Percentiles rank a stretch among this genome's conserved stretches.
phyloP scores from a whole-genome alignment of 2,113 vertebrate genomes.

The Boulengeromyrus knoepffleri region DNA sequence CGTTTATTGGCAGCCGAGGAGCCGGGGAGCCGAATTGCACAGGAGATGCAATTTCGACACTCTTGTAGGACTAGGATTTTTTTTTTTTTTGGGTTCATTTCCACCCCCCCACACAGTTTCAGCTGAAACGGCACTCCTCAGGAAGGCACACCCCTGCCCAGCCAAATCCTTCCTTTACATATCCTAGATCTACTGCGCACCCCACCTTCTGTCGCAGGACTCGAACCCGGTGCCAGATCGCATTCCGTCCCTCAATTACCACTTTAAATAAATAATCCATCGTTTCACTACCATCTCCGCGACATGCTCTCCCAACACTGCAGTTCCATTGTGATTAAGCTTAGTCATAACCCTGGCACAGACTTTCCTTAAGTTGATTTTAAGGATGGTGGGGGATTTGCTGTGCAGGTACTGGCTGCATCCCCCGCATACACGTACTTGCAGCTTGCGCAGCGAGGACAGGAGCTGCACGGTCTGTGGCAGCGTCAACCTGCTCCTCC shows the following conservation, averaged over 20 bases:
- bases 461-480: conserved; percentile 53
- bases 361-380: background rate
- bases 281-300: background rate
- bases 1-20: background rate
- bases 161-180: background rate
- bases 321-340: background rate
- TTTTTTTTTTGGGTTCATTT: background rate
- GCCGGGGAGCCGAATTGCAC: background rate
- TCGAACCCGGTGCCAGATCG: background rate
- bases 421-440: conserved; percentile 45
- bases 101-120: background rate
- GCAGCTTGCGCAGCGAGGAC: conserved; percentile 46
- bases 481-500: conserved; percentile 49
- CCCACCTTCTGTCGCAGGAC: background rate
- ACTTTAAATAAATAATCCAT: background rate
- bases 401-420: background rate
- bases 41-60: background rate
- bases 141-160: background rate
- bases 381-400: background rate
- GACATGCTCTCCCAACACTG: background rate
- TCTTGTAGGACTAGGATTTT: background rate
- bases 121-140: background rate
- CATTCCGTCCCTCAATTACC: background rate
- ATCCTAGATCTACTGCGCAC: background rate
- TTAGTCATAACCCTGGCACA: background rate